Evolutionary conservation across 2,888 invertebrate species (phyloP).

Genomic region (Rhodophaea formosa): DNA sequence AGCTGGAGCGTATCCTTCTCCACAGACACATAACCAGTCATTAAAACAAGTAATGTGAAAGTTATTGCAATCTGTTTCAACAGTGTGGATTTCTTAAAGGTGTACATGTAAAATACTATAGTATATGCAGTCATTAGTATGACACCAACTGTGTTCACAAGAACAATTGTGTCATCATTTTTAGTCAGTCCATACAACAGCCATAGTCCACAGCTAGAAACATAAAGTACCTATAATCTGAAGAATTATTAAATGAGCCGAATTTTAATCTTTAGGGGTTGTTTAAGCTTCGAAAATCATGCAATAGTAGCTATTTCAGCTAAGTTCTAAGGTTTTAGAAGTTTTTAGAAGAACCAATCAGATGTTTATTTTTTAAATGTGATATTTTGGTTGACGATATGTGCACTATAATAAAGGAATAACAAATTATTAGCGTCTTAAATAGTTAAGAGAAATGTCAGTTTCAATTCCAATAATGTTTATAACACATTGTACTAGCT

Average conservation of each 20-base stretch:
- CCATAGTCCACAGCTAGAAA: conserved; percentile 88
- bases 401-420: too few relatives aligned
- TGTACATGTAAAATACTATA: conserved; percentile 86
- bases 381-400: too few relatives aligned
- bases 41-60: conserved; percentile 71
- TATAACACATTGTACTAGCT: conserved; percentile 41
- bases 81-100: conserved; percentile 84
- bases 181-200: conserved; percentile 89
- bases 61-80: conserved; percentile 83
- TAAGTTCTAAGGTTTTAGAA: too few relatives aligned
- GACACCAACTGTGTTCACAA: conserved; percentile 89
- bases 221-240: conserved; percentile 23
- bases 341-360: too few relatives aligned
- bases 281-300: too few relatives aligned
- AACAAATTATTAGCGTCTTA: too few relatives aligned
- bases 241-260: not conserved
- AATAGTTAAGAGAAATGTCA: too few relatives aligned
- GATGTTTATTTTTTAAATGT: too few relatives aligned
- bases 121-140: conserved; percentile 86
- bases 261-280: not conserved
- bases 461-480: not conserved
- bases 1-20: conserved; percentile 78
- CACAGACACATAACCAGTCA: conserved; percentile 81
- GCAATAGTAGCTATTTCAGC: too few relatives aligned
- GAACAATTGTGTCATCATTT: conserved; percentile 85